Evolutionary conservation across 2,113 vertebrate species (phyloP).

Genomic region (Etheostoma spectabile): DNA sequence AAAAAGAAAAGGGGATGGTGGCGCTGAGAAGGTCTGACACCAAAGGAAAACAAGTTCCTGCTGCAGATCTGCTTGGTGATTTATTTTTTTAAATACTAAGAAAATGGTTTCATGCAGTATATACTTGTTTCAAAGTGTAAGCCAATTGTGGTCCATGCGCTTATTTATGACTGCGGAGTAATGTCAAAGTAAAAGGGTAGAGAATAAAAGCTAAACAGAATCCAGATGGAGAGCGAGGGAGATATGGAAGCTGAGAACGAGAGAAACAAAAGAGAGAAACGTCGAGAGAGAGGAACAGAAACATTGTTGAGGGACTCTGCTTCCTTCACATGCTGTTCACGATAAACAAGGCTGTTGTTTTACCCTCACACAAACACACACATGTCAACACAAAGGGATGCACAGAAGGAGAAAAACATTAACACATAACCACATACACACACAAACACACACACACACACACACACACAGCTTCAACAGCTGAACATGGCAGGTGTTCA

Average conservation of each 20-base stretch:
- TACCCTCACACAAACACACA: not conserved
- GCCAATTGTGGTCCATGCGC: not conserved
- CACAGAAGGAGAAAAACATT: not conserved
- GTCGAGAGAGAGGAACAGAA: not conserved
- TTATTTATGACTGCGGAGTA: not conserved
- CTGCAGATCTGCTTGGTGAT: too few species aligned
- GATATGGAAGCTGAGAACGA: not conserved
- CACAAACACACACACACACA: not conserved
- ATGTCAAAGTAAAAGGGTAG: not conserved
- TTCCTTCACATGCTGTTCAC: slow-evolving; percentile 1
- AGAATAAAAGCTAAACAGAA: not conserved
- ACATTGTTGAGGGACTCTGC: not conserved
- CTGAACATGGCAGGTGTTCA: slow-evolving; percentile 67
- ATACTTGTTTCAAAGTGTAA: too few species aligned
- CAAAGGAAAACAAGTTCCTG: too few species aligned
- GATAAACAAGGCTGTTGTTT: not conserved
- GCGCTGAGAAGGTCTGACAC: too few species aligned
- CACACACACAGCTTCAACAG: slow-evolving; percentile 24
- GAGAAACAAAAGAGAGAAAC: not conserved
- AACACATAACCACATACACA: not conserved
- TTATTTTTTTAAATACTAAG: too few species aligned
- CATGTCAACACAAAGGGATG: not conserved
- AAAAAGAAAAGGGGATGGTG: too few species aligned
- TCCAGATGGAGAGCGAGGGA: not conserved
- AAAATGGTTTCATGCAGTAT: too few species aligned